phyloP scores from a whole-genome alignment of 1,140 invertebrate genomes.

The Achroia grisella region DNA sequence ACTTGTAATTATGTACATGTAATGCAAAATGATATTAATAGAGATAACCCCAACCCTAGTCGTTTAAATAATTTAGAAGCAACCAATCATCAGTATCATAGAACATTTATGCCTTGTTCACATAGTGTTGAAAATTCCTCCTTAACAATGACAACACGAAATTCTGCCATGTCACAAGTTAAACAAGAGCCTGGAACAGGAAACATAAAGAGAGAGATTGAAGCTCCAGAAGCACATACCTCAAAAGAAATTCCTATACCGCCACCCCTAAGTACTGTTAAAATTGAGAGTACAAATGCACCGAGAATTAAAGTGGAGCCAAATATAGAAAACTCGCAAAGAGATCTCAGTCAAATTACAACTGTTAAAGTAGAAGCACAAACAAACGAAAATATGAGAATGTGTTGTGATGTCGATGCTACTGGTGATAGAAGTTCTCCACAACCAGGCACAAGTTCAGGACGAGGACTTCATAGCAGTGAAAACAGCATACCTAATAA shows the following conservation, averaged over 20 bases:
- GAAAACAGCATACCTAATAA: slow-evolving; percentile 13
- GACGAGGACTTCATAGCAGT: slow-evolving; percentile 10
- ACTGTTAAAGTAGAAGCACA: slow-evolving; percentile 37
- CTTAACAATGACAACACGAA: slow-evolving; percentile 4
- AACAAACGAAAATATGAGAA: slow-evolving; percentile 8
- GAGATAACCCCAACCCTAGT: slow-evolving; percentile 21
- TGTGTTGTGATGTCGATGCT: slow-evolving; percentile 29
- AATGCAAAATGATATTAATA: slow-evolving; percentile 9
- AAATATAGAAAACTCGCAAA: slow-evolving; percentile 10
- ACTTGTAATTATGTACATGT: slow-evolving; percentile 7
- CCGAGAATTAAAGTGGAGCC: slow-evolving; percentile 29
- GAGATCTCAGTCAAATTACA: slow-evolving; percentile 18
- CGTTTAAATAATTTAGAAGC: slow-evolving; percentile 20
- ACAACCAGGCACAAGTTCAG: slow-evolving; percentile 54
- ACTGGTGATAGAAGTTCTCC: slow-evolving; percentile 37
- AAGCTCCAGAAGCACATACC: slow-evolving; percentile 10
- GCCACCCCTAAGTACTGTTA: slow-evolving; percentile 7
- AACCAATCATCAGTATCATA: slow-evolving; percentile 27
- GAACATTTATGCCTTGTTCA: slow-evolving; percentile 14
- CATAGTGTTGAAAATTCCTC: slow-evolving; percentile 9
- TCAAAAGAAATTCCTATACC: slow-evolving; percentile 7
- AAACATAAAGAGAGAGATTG: slow-evolving; percentile 30
- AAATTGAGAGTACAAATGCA: slow-evolving; percentile 17
- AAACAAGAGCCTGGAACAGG: slow-evolving; percentile 43
- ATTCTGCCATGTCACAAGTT: slow-evolving; percentile 23